These are phyloP conservation scores for Gyrodactylus bullatarudis DNA, from an alignment of 1,140 invertebrate genomes.

Conservation along the genomic window DNA sequence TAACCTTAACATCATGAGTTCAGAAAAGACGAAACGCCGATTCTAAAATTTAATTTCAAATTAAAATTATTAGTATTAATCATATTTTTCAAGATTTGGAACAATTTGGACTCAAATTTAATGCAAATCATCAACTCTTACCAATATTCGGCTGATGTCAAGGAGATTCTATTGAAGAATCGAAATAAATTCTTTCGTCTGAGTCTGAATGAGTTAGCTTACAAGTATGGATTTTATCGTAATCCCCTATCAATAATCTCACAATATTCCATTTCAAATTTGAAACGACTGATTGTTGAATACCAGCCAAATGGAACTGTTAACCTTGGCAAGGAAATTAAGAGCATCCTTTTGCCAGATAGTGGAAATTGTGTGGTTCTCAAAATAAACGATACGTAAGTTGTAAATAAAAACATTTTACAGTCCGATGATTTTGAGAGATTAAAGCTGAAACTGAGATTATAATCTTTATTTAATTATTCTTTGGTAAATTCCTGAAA, in stretches of 20 bases:
- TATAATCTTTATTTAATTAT: too few relatives aligned
- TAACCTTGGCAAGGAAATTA: not conserved
- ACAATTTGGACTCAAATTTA: too few relatives aligned
- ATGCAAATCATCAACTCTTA: not conserved
- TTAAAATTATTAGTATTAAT: too few relatives aligned
- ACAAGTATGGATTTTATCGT: not conserved
- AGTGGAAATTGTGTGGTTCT: not conserved
- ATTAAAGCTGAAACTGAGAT: too few relatives aligned
- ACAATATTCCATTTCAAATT: not conserved
- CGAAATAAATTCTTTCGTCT: not conserved
- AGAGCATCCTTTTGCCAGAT: not conserved
- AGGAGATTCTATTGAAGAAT: not conserved
- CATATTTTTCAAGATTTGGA: too few relatives aligned
- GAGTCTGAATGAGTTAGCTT: not conserved
- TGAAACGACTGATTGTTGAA: not conserved
- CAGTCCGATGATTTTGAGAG: too few relatives aligned
- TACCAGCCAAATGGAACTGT: not conserved
- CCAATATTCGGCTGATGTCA: not conserved
- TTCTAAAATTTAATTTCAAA: too few relatives aligned
- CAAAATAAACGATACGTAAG: not conserved
- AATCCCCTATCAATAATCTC: not conserved
- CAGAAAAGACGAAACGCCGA: too few relatives aligned
- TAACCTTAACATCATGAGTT: too few relatives aligned
- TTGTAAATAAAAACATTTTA: too few relatives aligned
- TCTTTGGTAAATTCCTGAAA: too few relatives aligned